Evolutionary conservation across 2,113 vertebrate species (phyloP), one percentile per base, ranked within the genome.

Genomic region (Leuciscus idus): DNA sequence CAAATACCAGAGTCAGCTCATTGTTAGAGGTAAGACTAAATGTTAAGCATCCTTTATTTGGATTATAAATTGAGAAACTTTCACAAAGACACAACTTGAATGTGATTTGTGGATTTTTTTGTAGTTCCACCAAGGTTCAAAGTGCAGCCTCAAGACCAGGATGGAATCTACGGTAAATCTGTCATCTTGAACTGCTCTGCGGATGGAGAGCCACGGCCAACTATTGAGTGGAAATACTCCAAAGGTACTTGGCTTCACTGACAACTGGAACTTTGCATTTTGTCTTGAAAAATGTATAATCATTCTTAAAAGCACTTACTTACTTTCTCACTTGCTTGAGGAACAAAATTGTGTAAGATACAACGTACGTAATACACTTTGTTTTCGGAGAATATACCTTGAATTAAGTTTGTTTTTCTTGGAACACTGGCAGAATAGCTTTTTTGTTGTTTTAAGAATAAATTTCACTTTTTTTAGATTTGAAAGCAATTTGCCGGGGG

Each of bases 171-270:
- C 1, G 97, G 98, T 21, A 99, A 98, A 90, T 96, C 98, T 0
- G 98, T 99, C 66, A 98, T 97, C 48, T 95, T 99, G 70, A 99
- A 99, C 91, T 99, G 98, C 90, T 99, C 98, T 1, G 98, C 98
- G 2, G 96, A 99, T 86, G 98, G 98, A 50, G 98, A 99, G 88
- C 98, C 98, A 4, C 97, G 98, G n/a, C 98, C 98, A 1, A 98
- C 97, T 1, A 99, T 99, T 3, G 96, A 99, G 87, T 99, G 98
- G 98, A 98, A 99, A 87, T 98, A 98, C 92, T 99, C 98, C 0
- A 99, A 99, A 98, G 98, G 98, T 99, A 93, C 84, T 4, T 50
- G 26, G 12, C 17, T 46, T 26, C 15, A 21, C 4, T 17, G 4
- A 30, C 39, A 52, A 13, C 28, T 30, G 28, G 4, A 15, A 73